phyloP scores from a whole-genome alignment of 2,888 invertebrate genomes.

The Xestia c-nigrum region DNA sequence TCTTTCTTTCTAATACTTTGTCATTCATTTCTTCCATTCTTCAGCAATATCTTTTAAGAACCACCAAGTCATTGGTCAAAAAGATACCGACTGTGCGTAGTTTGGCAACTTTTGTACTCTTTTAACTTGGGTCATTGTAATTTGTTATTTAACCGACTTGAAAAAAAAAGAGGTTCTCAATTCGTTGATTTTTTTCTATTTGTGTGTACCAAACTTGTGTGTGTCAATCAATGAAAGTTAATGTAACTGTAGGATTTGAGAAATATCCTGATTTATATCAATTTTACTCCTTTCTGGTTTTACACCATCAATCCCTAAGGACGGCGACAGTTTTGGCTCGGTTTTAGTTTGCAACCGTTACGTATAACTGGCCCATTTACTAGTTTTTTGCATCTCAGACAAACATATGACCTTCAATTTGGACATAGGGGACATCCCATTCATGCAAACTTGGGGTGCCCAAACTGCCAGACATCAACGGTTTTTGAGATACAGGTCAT shows the following conservation, averaged over 20 bases:
- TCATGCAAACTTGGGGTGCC: background rate
- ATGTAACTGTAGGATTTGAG: no score
- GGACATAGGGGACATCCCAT: background rate
- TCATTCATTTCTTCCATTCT: background rate
- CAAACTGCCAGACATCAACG: background rate
- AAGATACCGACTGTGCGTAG: no score
- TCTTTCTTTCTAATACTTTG: background rate
- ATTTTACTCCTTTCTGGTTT: background rate
- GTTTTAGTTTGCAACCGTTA: background rate
- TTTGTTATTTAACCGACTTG: no score
- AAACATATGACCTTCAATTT: background rate
- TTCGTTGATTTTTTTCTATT: no score
- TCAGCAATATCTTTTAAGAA: no score
- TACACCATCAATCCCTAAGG: background rate
- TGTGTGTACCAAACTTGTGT: no score
- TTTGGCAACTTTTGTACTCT: no score
- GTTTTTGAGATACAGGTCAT: constrained; percentile 16
- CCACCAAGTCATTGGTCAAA: no score
- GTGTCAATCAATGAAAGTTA: no score
- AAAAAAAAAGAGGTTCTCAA: no score
- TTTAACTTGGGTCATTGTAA: no score
- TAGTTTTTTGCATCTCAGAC: background rate
- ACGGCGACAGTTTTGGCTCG: background rate
- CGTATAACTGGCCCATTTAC: background rate
- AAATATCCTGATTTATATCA: no score